phyloP scores from a whole-genome alignment of 2,888 invertebrate genomes.

The Platypus cylindrus region DNA sequence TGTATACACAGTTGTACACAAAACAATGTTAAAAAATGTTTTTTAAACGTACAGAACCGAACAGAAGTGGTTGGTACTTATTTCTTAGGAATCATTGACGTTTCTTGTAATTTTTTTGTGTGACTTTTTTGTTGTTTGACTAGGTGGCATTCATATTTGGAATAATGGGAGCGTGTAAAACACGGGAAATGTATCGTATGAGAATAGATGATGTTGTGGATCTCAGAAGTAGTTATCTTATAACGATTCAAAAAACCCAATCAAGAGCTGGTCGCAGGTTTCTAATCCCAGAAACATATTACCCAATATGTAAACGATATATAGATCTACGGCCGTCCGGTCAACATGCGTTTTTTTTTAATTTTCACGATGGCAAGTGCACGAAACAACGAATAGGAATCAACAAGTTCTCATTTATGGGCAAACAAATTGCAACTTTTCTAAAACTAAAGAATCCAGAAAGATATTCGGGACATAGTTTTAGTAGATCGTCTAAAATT shows the following conservation, averaged over 20 bases:
- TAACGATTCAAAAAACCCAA: conserved; percentile 13
- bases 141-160: conserved; percentile 15
- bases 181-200: conserved; percentile 14
- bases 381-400: conserved; percentile 11
- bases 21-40: too few relatives aligned
- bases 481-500: conserved; percentile 8
- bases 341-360: too few relatives aligned
- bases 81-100: too few relatives aligned
- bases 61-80: too few relatives aligned
- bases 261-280: conserved; percentile 11
- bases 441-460: conserved; percentile 12
- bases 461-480: conserved; percentile 13
- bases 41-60: too few relatives aligned
- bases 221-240: conserved; percentile 10
- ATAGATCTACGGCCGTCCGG: too few relatives aligned
- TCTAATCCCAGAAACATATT: conserved; percentile 10
- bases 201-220: conserved; percentile 11
- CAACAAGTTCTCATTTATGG: conserved; percentile 14
- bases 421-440: conserved; percentile 13
- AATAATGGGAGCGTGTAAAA: conserved; percentile 12
- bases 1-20: too few relatives aligned
- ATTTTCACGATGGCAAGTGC: conserved; percentile 15
- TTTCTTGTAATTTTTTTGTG: too few relatives aligned
- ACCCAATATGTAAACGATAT: conserved; percentile 12
- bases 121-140: conserved; percentile 8